Evolutionary conservation across 2,113 vertebrate species (phyloP).

Genomic region (Ammodytes dubius): DNA sequence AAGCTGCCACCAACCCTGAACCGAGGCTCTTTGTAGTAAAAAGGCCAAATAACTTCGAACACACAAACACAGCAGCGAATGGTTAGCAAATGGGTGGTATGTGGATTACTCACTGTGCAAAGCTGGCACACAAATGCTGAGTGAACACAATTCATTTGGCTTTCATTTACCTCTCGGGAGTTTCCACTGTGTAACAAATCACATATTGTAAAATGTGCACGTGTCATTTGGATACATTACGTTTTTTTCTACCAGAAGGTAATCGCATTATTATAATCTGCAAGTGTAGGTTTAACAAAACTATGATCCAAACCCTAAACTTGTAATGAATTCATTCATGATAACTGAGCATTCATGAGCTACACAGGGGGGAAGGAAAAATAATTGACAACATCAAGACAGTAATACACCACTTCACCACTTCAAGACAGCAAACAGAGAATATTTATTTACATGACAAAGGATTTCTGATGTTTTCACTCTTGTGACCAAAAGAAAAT

Average conservation of each 20-base stretch:
- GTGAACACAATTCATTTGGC: constrained; percentile 20
- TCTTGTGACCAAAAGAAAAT: constrained; percentile 22
- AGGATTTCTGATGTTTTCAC: constrained; percentile 30
- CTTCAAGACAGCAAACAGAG: constrained; percentile 15
- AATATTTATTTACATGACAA: constrained; percentile 42
- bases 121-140: constrained; percentile 42
- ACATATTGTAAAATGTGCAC: constrained; percentile 6
- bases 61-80: constrained; percentile 52
- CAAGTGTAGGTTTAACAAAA: constrained; percentile 22
- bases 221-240: not conserved
- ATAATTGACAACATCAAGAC: constrained; percentile 9
- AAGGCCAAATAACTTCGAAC: constrained; percentile 42
- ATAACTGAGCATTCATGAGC: constrained; percentile 1
- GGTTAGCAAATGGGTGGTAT: constrained; percentile 50
- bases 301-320: constrained; percentile 16
- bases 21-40: constrained; percentile 57
- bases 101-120: constrained; percentile 42
- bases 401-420: not conserved
- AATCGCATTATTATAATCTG: constrained; percentile 19
- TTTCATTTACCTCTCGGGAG: constrained; percentile 19
- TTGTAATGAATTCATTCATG: not conserved
- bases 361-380: not conserved
- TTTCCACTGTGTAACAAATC: constrained; percentile 40
- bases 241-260: constrained; percentile 22
- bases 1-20: constrained; percentile 58